Evolutionary conservation across 2,113 vertebrate genomes (phyloP), one percentile per base, ranked within the genome.

Genomic region (Rhabdomys dilectus): DNA sequence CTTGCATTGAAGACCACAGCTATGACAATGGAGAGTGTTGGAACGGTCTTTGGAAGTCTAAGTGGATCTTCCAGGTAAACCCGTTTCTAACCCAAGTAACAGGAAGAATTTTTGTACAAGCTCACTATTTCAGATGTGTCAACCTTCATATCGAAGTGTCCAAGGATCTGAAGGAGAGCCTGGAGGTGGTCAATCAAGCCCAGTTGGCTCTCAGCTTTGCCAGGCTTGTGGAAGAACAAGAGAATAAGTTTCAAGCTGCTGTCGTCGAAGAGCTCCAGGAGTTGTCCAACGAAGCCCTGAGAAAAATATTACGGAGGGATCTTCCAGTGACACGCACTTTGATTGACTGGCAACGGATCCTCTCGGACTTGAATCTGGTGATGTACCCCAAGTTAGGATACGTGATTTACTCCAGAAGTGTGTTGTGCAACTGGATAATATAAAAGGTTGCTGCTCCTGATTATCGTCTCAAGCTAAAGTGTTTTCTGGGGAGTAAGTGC

Each of bases 211-310:
- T 92, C 73, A 97, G 51, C 89, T 98, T 98, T n/a, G 78, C 94
- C 8, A 97, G 98, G 78, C 95, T 98, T 21, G 82, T 98, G 91
- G 98, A 98, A 98, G 92, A 96, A 3, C 97, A 98, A 95, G 98
- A 98, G 80, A 98, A 84, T 48, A 95, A 93, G 78, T 98, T 99
- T 97, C 98, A 97, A 88, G 24, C 2, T 77, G 96, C 91, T 8
- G 51, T 98, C 68, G 73, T 98, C 70, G 96, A 98, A 96, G 98
- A 98, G 84, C 70, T 98, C 73, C 98, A 98, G 91, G 77, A 96
- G 90, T 96, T 98, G 70, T 98, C 97, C 2, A 97, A 97, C 6
- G 85, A 98, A 89, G 89, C 77, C 80, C 87, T 93, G 78, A 88
- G 88, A 15, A 88, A 19, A 95, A 93, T 89, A 85, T 86, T 98